Conservation (phyloP, 2,797 vertebrate species). For the Ptychadena robeensis region DNA sequence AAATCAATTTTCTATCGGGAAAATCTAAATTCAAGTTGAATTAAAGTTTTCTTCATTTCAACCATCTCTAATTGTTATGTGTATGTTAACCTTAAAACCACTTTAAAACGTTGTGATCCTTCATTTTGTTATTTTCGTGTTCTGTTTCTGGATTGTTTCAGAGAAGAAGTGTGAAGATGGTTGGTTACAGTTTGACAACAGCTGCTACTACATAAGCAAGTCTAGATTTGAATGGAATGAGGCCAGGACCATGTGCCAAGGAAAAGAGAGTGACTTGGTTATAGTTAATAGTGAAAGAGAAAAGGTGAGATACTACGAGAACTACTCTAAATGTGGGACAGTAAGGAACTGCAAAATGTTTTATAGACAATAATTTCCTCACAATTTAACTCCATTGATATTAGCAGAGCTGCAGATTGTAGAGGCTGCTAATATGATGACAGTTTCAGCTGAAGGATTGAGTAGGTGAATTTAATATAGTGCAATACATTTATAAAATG, state of each 20-base stretch:
- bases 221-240: slow-evolving; percentile 44
- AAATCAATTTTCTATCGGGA: too few relatives aligned
- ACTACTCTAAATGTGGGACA: background rate
- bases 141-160: background rate
- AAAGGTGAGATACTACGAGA: slow-evolving; percentile 62
- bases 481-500: too few relatives aligned
- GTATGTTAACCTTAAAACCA: background rate
- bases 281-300: slow-evolving; percentile 57
- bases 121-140: background rate
- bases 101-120: background rate
- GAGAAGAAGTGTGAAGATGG: slow-evolving; percentile 57
- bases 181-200: slow-evolving; percentile 62
- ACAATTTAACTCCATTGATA: too few relatives aligned
- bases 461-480: too few relatives aligned
- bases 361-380: too few relatives aligned
- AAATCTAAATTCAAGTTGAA: too few relatives aligned
- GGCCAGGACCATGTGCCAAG: slow-evolving; percentile 55
- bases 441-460: too few relatives aligned
- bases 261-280: slow-evolving; percentile 47
- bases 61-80: too few relatives aligned
- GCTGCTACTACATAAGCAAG: slow-evolving; percentile 65
- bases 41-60: too few relatives aligned
- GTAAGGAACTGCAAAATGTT: too few relatives aligned
- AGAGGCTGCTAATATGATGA: too few relatives aligned
- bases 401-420: too few relatives aligned